Base-by-base conservation (phyloP, 2,113 vertebrate species). In the Heptranchias perlo region DNA sequence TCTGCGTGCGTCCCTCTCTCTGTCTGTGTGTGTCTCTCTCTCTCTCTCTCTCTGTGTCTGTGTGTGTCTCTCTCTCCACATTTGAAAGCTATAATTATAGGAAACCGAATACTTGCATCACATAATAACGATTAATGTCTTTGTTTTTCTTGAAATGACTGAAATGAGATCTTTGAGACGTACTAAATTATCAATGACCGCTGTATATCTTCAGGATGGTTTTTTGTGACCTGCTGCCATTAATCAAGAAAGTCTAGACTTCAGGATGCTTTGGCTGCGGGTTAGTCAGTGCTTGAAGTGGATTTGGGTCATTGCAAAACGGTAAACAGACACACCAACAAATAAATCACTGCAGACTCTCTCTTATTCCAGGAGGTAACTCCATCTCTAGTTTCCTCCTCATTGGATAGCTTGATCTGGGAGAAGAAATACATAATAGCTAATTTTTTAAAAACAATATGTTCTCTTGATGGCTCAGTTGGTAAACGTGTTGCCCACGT, bases 121-220 rank as follows among this genome's bases (percentile, higher is more conserved):
- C 64, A 31, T 52, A 52, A 73, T 95, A 39, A 52, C 44, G 65
- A 69, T 69, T 69, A 95, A 95, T 95, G 94, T 13, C 64, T 95
- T 95, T 95, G 89, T 95, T 95, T 95, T 95, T 95, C 65, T 52
- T 28, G 94, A 69, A 69, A 95, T 95, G 94, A 5, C 65, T 73
- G 94, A 95, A 69, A 95, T 69, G 62, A 95, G 94, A 69, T 95
- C 94, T 69, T 95, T 49, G 65, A 28, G 44, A 95, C 23, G 47
- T 73, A 1, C 65, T 95, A 67, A 95, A 95, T 95, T 95, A 95
- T 95, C 94, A 69, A 69, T 95, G 94, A 95, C 94, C 44, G 47
- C 47, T 52, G 62, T 95, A 95, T 95, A 95, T 95, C 94, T 95
- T 73, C 64, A 95, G 44, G 94, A 49, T 28, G 3, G 64, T 10